Base-by-base conservation (phyloP, 1,140 invertebrate species). In the Drosophila eugracilis region DNA sequence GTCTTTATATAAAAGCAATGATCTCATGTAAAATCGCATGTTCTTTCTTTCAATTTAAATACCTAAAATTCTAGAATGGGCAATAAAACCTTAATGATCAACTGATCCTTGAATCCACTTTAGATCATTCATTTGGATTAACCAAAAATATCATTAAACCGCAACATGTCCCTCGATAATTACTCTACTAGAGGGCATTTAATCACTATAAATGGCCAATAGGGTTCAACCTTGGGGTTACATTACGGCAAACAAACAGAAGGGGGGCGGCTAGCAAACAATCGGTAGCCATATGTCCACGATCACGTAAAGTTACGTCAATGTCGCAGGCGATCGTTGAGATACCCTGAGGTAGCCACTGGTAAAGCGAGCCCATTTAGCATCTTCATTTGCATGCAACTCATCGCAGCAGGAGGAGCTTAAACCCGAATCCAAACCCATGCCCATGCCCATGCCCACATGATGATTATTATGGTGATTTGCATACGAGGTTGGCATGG, bases 291-390 rank as follows among this genome's bases (percentile, higher is more conserved):
- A 34, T 36, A 32, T 47, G 22, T 63, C 39, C 17, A 30, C 47
- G 50, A 79, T 86, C 81, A 85, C 81, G 81, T 85, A 85, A 58
- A 58, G 54, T 85, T 85, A 74, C 81, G 67, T 77, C 77, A 86
- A 86, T 85, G 71, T 69, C 73, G 47, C 37, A 49, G 53, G 69
- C 57, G 24, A 62, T 55, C 26, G 42, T 58, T 41, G 14, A 73
- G 67, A 58, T 59, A 44, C 41, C 10, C 21, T 28, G 5, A 44
- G 47, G 49, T 71, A 71, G 36, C 47, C 47, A 49, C 42, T 21
- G 49, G 55, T 63, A 53, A 53, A 50, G 34, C 37, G 52, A 34
- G 50, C 58, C 60, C 58, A 44, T 78, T 72, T 49, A 60, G 72
- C 80, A 78, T 80, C 73, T 69, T 73, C 53, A 85, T 85, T 85